These are phyloP conservation scores for Acyrthosiphon pisum DNA, from an alignment of 1,140 invertebrate genomes.

Conservation along the genomic window DNA sequence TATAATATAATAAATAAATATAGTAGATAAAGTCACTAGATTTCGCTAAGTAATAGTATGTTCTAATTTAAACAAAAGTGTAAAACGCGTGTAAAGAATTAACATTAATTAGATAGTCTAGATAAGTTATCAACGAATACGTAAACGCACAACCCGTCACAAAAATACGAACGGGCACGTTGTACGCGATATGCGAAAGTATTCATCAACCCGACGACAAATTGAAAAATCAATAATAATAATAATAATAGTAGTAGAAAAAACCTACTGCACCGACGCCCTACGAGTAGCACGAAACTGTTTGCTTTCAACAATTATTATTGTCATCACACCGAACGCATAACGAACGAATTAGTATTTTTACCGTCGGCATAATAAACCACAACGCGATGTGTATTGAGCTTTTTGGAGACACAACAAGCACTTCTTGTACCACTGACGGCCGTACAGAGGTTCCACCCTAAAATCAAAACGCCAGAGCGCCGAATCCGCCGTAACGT, in stretches of 20 bases:
- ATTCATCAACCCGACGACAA: background rate
- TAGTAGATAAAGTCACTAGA: background rate
- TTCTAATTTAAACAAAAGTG: background rate
- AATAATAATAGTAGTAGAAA: background rate
- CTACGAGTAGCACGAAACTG: background rate
- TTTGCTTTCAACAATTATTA: constrained; percentile 15
- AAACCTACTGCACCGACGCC: background rate
- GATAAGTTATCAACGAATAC: constrained; percentile 41
- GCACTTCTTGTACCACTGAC: constrained; percentile 12
- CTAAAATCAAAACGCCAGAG: constrained; percentile 39
- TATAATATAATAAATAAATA: background rate
- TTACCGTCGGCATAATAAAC: constrained; percentile 28
- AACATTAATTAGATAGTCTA: background rate
- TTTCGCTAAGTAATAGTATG: background rate
- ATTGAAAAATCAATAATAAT: constrained; percentile 20
- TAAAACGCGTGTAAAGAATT: background rate
- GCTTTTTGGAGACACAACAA: constrained; percentile 28
- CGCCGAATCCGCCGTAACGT: constrained; percentile 47
- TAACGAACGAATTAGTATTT: background rate
- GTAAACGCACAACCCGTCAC: background rate
- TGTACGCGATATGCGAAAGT: background rate
- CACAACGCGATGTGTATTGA: constrained; percentile 50
- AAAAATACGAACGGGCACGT: constrained; percentile 3
- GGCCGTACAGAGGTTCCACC: constrained; percentile 35
- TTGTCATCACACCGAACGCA: background rate